Conservation (phyloP, 35 echinoderm and acorn worm genomes). For the Heliocidaris erythrogramma region DNA sequence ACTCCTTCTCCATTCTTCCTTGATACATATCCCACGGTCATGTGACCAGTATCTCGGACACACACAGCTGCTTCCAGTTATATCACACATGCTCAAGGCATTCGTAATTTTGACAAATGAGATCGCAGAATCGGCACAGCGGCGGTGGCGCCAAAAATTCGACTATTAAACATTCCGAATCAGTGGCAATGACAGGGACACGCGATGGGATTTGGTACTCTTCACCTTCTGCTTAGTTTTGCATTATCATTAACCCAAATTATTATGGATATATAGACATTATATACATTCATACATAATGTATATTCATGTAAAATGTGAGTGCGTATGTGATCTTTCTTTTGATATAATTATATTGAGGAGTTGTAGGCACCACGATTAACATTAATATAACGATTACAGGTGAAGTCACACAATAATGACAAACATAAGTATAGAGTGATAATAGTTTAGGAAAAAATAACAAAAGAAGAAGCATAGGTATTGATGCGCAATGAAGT, state of each 20-base stretch:
- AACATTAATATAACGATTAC: no score
- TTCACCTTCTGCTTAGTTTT: neutral
- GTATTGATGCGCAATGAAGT: no score
- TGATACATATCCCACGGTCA: neutral
- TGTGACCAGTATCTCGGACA: neutral
- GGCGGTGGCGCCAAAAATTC: conserved; percentile 2
- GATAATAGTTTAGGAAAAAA: no score
- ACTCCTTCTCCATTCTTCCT: neutral
- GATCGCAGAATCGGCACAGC: neutral
- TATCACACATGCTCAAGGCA: neutral
- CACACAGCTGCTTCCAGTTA: neutral
- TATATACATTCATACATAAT: neutral
- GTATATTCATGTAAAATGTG: neutral
- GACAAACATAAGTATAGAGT: no score
- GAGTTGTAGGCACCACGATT: no score
- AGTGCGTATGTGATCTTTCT: neutral
- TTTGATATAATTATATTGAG: no score
- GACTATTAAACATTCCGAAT: conserved; percentile 15
- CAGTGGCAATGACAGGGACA: neutral
- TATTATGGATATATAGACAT: no score
- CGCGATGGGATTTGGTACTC: neutral
- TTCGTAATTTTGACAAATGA: conserved; percentile 39
- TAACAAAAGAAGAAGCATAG: no score
- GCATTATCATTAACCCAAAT: neutral
- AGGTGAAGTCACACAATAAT: no score